Percentiles rank a stretch among this genome's conserved stretches.
Conservation (phyloP, 2,113 vertebrate genomes). For the Myxocyprinus asiaticus region DNA sequence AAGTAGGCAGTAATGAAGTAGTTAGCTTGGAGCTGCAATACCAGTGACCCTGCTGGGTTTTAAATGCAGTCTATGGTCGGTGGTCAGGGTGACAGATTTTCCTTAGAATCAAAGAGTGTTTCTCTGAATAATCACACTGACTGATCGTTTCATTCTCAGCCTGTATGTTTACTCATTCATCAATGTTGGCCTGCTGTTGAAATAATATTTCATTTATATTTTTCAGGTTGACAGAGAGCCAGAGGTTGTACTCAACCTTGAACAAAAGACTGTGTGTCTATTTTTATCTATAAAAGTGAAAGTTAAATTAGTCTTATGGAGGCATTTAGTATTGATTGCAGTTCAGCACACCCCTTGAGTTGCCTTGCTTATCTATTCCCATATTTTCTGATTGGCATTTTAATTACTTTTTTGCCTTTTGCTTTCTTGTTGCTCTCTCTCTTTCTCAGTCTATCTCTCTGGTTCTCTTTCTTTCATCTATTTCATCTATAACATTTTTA, state of each 20-base stretch:
- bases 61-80: conserved; percentile 27
- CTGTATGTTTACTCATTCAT: conserved; percentile 48
- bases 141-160: conserved; percentile 41
- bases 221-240: conserved; percentile 9
- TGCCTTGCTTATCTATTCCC: conserved; percentile 43
- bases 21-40: conserved; percentile 22
- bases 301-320: conserved; percentile 44
- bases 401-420: conserved; percentile 42
- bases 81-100: conserved; percentile 23
- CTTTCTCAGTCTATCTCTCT: background rate
- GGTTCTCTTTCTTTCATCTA: background rate
- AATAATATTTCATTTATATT: conserved; percentile 39
- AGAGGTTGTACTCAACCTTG: conserved; percentile 34
- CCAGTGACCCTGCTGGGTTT: conserved; percentile 29
- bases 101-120: conserved; percentile 19
- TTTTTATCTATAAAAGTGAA: conserved; percentile 37
- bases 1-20: conserved; percentile 29
- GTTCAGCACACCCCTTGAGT: conserved; percentile 4
- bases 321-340: conserved; percentile 45
- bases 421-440: conserved; percentile 3
- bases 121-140: conserved; percentile 46
- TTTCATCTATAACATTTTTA: no score
- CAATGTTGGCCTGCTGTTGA: conserved; percentile 13
- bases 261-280: background rate
- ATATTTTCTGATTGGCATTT: conserved; percentile 50